Evolutionary conservation across 2,113 vertebrate genomes (phyloP).

Genomic region (Pangasianodon hypophthalmus): DNA sequence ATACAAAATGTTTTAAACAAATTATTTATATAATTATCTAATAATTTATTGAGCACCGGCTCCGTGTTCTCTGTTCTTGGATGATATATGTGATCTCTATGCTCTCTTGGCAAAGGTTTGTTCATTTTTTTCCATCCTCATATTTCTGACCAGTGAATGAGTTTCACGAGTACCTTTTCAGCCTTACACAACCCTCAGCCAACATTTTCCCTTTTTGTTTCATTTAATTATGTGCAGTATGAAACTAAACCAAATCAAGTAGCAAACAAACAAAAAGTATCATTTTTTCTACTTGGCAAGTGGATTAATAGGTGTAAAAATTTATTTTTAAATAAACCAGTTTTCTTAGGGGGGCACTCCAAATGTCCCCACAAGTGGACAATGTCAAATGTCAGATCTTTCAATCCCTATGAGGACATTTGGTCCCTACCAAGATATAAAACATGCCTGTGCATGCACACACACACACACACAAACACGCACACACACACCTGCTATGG

Average conservation of each 20-base stretch:
- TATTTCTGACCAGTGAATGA: neutral
- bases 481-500: constrained; percentile 21
- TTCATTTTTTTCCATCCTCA: neutral
- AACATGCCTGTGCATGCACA: constrained; percentile 1
- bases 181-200: neutral
- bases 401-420: neutral
- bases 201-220: neutral
- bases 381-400: neutral
- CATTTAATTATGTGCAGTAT: neutral
- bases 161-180: neutral
- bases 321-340: neutral
- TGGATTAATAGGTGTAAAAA: neutral
- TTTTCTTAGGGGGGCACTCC: neutral
- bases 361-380: neutral
- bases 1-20: neutral
- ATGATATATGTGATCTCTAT: neutral
- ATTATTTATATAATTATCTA: neutral
- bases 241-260: neutral
- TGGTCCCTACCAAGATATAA: neutral
- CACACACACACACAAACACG: constrained; percentile 16
- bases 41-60: neutral
- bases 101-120: neutral
- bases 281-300: neutral
- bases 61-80: neutral
- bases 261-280: neutral